Evolutionary conservation across 2,113 vertebrate species (phyloP), one percentile per base, ranked within the genome.

Genomic region (Thymallus thymallus): DNA sequence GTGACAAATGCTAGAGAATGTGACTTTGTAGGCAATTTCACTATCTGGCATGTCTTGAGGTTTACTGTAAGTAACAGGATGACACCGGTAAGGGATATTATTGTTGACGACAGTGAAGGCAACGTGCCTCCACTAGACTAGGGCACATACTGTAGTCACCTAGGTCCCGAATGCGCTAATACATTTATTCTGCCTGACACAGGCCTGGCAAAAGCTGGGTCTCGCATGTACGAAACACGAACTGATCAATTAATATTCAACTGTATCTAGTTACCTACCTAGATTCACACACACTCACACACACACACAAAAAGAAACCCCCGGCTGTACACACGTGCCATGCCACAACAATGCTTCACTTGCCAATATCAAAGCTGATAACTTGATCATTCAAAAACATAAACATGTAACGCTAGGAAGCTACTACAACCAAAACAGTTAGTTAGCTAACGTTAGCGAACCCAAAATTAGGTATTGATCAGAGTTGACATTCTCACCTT

Each of bases 81-180:
- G 30, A 66, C 16, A 20, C 29, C 12, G 64, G 3, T 51, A 16
- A 3, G 48, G 14, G 48, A 51, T 51, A 13, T 51, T 51, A 51
- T 18, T 16, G 48, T 66, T 20, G 66, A 41, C 66, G 35, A 46
- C 66, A 68, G 66, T 48, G 32, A 46, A 16, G 20, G 35, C 66
- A 68, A 68, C 66, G 66, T 68, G 66, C 66, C 26, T 45, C 35
- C 2, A 23, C 62, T 29, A 64, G 12, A n/a, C 20, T 61, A 23
- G n/a, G 58, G 7, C 20, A 22, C 14, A 60, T n/a, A n/a, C n/a
- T n/a, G n/a, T 23, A 60, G 20, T 5, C 10, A 23, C 2, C 20
- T n/a, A 61, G 35, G 35, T 61, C 22, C 22, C n/a, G n/a, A 9
- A 24, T 24, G 14, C 24, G 22, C 62, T 29, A 10, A 16, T 29